Evolutionary conservation across 1,140 invertebrate species (phyloP).

Genomic region (Delia radicum): DNA sequence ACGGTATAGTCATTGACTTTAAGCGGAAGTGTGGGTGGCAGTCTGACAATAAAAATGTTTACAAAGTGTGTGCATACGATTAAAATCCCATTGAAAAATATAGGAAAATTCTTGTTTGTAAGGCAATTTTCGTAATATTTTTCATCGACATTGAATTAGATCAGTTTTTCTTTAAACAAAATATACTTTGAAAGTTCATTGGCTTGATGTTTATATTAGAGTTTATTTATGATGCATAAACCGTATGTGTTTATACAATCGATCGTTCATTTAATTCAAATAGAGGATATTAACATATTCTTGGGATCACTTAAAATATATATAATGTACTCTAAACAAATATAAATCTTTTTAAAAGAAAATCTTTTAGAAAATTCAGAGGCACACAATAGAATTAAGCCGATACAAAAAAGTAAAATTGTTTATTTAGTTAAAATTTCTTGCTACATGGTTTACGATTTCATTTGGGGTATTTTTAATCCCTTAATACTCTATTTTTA

Average conservation of each 20-base stretch:
- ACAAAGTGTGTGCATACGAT: conserved; percentile 4
- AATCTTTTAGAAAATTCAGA: neutral
- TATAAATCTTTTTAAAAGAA: conserved; percentile 11
- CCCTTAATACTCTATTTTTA: neutral
- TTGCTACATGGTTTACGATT: neutral
- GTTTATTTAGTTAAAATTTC: neutral
- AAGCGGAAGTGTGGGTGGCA: conserved; percentile 11
- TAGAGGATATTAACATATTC: conserved; percentile 22
- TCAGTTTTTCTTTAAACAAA: neutral
- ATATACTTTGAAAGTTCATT: neutral
- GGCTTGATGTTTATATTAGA: neutral
- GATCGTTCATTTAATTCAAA: neutral
- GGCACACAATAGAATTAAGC: neutral
- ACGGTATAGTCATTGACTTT: neutral
- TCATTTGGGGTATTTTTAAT: neutral
- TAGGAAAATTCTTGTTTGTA: neutral
- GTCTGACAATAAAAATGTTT: neutral
- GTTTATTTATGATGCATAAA: neutral
- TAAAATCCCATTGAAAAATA: neutral
- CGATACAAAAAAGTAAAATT: neutral
- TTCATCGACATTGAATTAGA: neutral
- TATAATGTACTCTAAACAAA: conserved; percentile 22
- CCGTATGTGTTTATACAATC: neutral
- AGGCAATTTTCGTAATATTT: neutral
- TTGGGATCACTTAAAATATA: conserved; percentile 19